Evolutionary conservation across 2,797 vertebrate genomes (phyloP).

Genomic region (Potorous gilbertii): DNA sequence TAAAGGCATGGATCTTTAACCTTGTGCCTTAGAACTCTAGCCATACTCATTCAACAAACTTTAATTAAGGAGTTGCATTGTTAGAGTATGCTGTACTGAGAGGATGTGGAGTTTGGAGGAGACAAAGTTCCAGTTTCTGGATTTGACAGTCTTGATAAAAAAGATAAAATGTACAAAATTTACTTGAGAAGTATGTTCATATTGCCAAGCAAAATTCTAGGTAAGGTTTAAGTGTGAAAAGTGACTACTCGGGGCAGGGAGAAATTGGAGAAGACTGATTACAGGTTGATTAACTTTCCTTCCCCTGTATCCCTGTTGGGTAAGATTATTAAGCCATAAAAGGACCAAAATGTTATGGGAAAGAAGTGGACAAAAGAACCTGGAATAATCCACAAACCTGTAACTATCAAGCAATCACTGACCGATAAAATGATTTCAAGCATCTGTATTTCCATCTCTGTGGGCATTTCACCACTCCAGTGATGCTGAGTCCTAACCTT

Average conservation of each 20-base stretch:
- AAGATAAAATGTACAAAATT: not conserved
- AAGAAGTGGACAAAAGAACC: conserved; percentile 39
- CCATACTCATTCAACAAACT: not conserved
- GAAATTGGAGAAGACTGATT: not conserved
- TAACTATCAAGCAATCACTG: not conserved
- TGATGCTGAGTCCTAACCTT: not conserved
- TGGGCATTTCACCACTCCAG: not conserved
- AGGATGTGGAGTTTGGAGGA: not conserved
- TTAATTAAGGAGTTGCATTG: not conserved
- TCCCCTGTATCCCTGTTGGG: not conserved
- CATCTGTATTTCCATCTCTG: not conserved
- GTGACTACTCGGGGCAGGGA: not conserved
- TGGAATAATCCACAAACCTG: conserved; percentile 17
- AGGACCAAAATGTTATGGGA: conserved; percentile 13
- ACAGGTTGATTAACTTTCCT: not conserved
- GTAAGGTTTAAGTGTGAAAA: not conserved
- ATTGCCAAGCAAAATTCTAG: not conserved
- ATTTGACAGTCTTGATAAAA: not conserved
- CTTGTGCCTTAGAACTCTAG: not conserved
- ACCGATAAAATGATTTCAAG: not conserved
- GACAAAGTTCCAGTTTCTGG: not conserved
- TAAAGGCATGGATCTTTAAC: conserved; percentile 12
- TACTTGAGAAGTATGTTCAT: not conserved
- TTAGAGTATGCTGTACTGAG: not conserved
- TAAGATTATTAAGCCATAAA: not conserved